phyloP scores from a whole-genome alignment of 2,113 vertebrate species.

The Neodontobutis hainanensis region DNA sequence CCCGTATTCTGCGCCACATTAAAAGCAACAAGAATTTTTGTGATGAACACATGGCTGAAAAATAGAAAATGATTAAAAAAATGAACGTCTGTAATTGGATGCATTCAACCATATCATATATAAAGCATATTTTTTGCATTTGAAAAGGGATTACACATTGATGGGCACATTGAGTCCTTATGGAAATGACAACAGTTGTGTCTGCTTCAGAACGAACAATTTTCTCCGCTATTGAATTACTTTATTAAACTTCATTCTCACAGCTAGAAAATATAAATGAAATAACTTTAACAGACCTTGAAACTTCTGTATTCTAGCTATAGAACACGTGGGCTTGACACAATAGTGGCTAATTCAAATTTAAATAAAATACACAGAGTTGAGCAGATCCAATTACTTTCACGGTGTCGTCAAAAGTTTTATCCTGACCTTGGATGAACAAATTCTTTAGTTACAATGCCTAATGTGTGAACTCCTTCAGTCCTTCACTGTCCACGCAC shows the following conservation, averaged over 20 bases:
- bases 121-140: constrained; percentile 71
- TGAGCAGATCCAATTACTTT: too few relatives aligned
- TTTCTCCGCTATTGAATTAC: constrained; percentile 44
- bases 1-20: constrained; percentile 34
- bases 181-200: constrained; percentile 61
- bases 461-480: too few relatives aligned
- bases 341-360: constrained; percentile 10
- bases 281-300: constrained; percentile 28
- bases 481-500: too few relatives aligned
- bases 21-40: constrained; percentile 38
- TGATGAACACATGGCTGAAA: constrained; percentile 46
- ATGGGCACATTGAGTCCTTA: constrained; percentile 56
- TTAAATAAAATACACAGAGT: background rate
- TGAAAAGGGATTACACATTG: constrained; percentile 71
- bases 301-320: constrained; percentile 18
- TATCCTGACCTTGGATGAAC: too few relatives aligned
- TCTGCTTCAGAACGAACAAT: constrained; percentile 45
- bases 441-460: too few relatives aligned
- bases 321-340: background rate
- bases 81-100: constrained; percentile 65
- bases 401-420: too few relatives aligned
- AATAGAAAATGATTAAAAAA: constrained; percentile 60
- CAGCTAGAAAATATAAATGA: constrained; percentile 42
- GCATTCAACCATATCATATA: constrained; percentile 67
- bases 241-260: constrained; percentile 33